Percentiles rank a stretch among this genome's conserved stretches.
Evolutionary conservation across 2,888 invertebrate species (phyloP).

Genomic region (Perizoma affinitatum): DNA sequence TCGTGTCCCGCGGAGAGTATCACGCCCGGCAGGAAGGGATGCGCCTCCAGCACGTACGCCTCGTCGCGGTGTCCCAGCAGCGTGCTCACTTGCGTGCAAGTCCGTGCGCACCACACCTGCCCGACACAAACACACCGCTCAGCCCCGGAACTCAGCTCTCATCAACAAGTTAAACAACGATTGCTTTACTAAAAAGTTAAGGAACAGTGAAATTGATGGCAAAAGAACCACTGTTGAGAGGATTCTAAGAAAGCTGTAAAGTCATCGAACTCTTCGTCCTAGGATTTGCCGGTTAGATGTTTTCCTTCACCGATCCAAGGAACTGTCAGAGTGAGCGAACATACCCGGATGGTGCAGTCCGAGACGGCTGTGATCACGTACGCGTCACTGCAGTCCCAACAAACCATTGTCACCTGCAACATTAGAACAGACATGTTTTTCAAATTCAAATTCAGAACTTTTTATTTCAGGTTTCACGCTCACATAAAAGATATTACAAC

Average conservation of each 20-base stretch:
- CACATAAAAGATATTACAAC: too few species aligned
- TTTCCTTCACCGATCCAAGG: too few species aligned
- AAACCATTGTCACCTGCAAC: slow-evolving; percentile 96
- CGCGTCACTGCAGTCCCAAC: slow-evolving; percentile 95
- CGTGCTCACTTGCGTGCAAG: slow-evolving; percentile 81
- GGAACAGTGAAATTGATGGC: too few species aligned
- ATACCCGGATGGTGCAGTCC: slow-evolving; percentile 85
- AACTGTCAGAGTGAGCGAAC: neutral
- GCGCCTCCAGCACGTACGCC: slow-evolving; percentile 96
- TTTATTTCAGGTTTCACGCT: too few species aligned
- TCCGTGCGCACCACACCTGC: slow-evolving; percentile 72
- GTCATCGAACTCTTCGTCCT: too few species aligned
- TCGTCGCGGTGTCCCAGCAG: slow-evolving; percentile 95
- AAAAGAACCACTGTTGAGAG: too few species aligned
- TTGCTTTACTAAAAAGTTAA: too few species aligned
- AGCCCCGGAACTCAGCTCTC: too few species aligned
- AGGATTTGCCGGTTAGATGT: too few species aligned
- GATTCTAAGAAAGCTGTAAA: too few species aligned
- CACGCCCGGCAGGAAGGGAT: slow-evolving; percentile 92
- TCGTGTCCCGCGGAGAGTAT: slow-evolving; percentile 98
- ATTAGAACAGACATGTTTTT: neutral
- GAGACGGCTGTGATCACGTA: slow-evolving; percentile 94
- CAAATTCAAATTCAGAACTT: too few species aligned
- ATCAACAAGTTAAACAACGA: too few species aligned
- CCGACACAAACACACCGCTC: neutral